These are phyloP conservation scores for Tachuris rubrigastra DNA, from an alignment of 2,113 vertebrate species.

Conservation along the genomic window DNA sequence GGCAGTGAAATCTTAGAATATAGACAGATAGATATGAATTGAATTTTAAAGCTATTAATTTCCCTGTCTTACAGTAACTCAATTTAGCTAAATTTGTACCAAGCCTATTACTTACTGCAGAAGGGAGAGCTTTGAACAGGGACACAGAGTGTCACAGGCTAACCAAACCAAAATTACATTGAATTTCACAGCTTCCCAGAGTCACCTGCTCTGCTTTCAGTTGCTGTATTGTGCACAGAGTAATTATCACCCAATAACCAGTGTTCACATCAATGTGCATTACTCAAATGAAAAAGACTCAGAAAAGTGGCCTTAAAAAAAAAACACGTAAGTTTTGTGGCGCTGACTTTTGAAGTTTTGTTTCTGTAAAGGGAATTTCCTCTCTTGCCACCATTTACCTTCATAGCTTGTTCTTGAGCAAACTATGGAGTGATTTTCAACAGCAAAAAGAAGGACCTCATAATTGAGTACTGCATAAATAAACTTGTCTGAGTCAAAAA, in stretches of 20 bases:
- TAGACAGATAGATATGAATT: background rate
- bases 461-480: background rate
- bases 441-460: background rate
- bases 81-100: background rate
- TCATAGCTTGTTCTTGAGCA: background rate
- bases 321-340: background rate
- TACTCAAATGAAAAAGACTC: background rate
- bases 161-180: background rate
- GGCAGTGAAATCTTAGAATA: background rate
- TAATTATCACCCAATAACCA: background rate
- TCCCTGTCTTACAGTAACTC: background rate
- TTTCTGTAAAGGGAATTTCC: background rate
- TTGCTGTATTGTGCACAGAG: background rate
- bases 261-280: background rate
- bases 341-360: background rate
- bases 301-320: background rate
- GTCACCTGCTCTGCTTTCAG: background rate
- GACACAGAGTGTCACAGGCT: background rate
- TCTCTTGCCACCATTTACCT: background rate
- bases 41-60: constrained; percentile 5
- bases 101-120: background rate
- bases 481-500: background rate
- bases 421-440: background rate
- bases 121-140: background rate
- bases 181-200: background rate